Evolutionary conservation across 1,140 invertebrate species (phyloP).

Genomic region (Centruroides vittatus): DNA sequence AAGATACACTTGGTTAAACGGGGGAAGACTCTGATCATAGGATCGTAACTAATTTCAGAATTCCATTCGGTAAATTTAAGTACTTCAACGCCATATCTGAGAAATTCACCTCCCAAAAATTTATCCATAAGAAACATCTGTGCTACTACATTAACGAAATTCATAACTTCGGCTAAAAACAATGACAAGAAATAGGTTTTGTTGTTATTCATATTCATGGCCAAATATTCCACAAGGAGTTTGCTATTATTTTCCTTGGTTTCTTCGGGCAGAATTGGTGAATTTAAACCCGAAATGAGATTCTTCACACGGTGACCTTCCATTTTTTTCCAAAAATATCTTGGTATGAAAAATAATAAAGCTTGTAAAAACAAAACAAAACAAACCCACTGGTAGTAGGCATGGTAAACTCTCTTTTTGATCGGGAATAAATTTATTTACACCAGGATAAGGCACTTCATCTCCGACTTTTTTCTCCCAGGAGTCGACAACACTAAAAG

Average conservation of each 20-base stretch:
- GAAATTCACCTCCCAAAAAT: slow-evolving; percentile 74
- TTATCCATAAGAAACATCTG: slow-evolving; percentile 69
- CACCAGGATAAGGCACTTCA: slow-evolving; percentile 34
- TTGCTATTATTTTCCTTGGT: slow-evolving; percentile 10
- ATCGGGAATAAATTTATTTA: slow-evolving; percentile 19
- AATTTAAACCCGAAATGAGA: slow-evolving; percentile 35
- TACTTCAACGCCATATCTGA: slow-evolving; percentile 69
- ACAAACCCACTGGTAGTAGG: slow-evolving; percentile 27
- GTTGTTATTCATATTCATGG: slow-evolving; percentile 59
- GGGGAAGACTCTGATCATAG: slow-evolving; percentile 56
- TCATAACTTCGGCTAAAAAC: slow-evolving; percentile 49
- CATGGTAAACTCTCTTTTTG: slow-evolving; percentile 21
- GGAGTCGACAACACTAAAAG: slow-evolving; percentile 42
- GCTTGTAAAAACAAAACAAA: slow-evolving; percentile 25
- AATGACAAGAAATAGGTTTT: slow-evolving; percentile 73
- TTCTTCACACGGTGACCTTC: slow-evolving; percentile 46
- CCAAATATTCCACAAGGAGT: slow-evolving; percentile 71
- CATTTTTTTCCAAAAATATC: slow-evolving; percentile 35
- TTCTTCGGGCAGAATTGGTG: slow-evolving; percentile 17
- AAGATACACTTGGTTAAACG: slow-evolving; percentile 79
- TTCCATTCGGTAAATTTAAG: slow-evolving; percentile 64
- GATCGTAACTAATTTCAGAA: slow-evolving; percentile 42
- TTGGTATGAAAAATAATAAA: slow-evolving; percentile 22
- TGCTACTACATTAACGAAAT: slow-evolving; percentile 39
- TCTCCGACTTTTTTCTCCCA: slow-evolving; percentile 29